Conservation (phyloP, 2,113 vertebrate genomes). For the Malurus cyaneus region DNA sequence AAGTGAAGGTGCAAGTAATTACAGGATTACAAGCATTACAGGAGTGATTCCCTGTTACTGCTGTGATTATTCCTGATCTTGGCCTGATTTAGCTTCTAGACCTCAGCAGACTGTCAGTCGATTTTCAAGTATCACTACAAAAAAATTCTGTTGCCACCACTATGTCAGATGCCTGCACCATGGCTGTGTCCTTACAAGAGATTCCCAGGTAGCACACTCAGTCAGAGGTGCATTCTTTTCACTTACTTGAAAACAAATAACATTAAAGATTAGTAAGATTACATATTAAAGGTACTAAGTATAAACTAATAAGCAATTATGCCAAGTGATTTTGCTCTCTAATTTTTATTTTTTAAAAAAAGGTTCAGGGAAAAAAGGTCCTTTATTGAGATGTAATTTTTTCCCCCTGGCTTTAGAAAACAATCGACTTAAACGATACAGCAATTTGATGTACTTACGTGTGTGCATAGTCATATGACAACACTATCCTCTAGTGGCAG, state of each 20-base stretch:
- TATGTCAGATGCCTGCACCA: not conserved
- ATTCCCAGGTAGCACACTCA: not conserved
- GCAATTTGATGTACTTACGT: not conserved
- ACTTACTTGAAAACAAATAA: not conserved
- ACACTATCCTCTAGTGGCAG: conserved; percentile 58
- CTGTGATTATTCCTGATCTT: not conserved
- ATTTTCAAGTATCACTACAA: not conserved
- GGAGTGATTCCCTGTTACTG: not conserved
- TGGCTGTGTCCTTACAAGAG: not conserved
- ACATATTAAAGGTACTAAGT: not conserved
- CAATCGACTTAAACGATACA: not conserved
- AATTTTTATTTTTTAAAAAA: not conserved
- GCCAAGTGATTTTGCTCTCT: not conserved
- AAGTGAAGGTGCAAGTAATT: not conserved
- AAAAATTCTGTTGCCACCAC: not conserved
- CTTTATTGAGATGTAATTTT: not conserved
- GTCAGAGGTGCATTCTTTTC: not conserved
- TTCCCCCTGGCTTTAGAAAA: not conserved
- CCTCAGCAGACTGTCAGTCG: not conserved
- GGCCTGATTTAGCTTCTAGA: not conserved
- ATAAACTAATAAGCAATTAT: not conserved
- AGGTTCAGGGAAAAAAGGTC: fast-evolving
- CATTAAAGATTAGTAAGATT: not conserved
- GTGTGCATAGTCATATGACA: not conserved
- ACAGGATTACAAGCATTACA: too few relatives aligned